Evolutionary conservation across 2,797 vertebrate species (phyloP).

Genomic region (Staurois parvus): DNA sequence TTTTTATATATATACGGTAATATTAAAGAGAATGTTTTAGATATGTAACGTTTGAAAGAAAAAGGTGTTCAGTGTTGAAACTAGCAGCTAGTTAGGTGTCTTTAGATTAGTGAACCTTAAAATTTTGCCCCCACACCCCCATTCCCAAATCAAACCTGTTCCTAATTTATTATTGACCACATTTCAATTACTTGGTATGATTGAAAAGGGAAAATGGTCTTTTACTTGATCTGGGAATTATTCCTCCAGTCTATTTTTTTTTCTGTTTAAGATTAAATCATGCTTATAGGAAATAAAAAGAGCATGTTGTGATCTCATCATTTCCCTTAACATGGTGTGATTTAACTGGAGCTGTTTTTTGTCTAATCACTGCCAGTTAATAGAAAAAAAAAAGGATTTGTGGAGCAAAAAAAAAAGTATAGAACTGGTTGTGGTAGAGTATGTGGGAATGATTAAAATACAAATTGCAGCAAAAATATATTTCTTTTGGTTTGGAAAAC

Average conservation of each 20-base stretch:
- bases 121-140: too few species aligned
- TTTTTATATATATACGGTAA: too few species aligned
- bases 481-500: too few species aligned
- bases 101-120: too few species aligned
- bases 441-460: neutral
- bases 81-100: too few species aligned
- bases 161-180: neutral
- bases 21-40: too few species aligned
- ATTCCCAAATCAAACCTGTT: too few species aligned
- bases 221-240: neutral
- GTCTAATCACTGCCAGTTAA: slow-evolving; percentile 34
- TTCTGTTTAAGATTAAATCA: neutral
- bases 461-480: too few species aligned
- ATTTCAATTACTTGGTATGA: neutral
- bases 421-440: neutral
- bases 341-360: slow-evolving; percentile 67
- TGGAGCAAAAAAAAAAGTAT: neutral
- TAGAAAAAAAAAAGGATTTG: too few species aligned
- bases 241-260: neutral
- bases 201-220: neutral
- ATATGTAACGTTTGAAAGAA: too few species aligned
- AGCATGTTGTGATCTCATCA: slow-evolving; percentile 38
- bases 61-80: too few species aligned
- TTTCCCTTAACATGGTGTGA: slow-evolving; percentile 68
- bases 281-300: neutral